Base-by-base conservation (phyloP, 2,113 vertebrate species). In the Terrapene triunguis region DNA sequence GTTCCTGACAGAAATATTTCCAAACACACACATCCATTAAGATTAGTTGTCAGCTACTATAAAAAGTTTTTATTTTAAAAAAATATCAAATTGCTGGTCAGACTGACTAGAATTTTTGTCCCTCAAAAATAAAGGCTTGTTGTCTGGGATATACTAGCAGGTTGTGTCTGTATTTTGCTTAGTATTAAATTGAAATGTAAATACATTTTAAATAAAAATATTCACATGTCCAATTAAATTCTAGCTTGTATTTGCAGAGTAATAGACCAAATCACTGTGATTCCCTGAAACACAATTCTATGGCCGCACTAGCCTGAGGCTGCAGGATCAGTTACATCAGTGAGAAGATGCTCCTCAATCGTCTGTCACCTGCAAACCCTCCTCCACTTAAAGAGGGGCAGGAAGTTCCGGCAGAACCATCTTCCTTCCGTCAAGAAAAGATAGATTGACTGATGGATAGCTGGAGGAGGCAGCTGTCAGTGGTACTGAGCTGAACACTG, bases 181-280 rank as follows among this genome's bases (percentile, higher is more conserved):
- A 25, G 13, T 47, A 29, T 47, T 47, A 47, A 78, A 47, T 47
- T 78, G 44, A 78, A 78, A 27, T 29, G 38, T 47, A 21, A 50
- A 74, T 50, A 2, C 12, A 82, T 83, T 92, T 96, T 85, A 10
- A 88, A 94, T 72, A 82, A 91, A 97, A 94, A 78, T 84, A 48
- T 80, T 47, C 44, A 42, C 27, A 32, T 17, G 53, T 87, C 9
- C 42, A 90, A 87, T 87, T 90, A 35, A 4, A 25, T 38, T 95
- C 90, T 92, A 24, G 24, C 32, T 95, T 54, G 85, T 48, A 65
- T 51, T 91, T 90, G 13, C 53, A 16, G 24, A 42, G 21, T 42
- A 87, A 57, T 22, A 25, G 42, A 72, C 38, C 5, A 90, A 93
- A 84, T 22, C 29, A 76, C 47, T 89, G 32, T 48, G 87, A 82